A percentile compares a stretch with the other conserved stretches of the same genome.
Conservation (phyloP, 2,797 vertebrate genomes). For the Myotis daubentonii region DNA sequence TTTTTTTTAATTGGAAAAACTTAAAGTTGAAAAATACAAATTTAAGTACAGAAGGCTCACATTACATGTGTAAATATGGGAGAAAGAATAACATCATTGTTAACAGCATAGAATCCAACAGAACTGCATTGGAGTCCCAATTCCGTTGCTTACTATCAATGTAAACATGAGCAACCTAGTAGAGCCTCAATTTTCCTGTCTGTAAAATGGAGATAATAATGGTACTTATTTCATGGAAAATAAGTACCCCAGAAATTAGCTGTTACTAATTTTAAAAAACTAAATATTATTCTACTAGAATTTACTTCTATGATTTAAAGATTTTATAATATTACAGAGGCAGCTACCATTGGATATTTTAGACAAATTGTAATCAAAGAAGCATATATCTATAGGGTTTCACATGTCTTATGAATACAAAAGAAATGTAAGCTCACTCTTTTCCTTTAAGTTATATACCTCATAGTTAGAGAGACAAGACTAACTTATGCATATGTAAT, state of each 20-base stretch:
- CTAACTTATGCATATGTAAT: background rate
- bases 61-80: background rate
- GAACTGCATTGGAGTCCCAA: background rate
- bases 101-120: background rate
- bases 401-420: background rate
- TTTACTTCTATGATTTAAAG: background rate
- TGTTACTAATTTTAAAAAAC: background rate
- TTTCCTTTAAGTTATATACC: slow-evolving; percentile 23
- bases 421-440: background rate
- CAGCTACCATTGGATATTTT: background rate
- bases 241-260: background rate
- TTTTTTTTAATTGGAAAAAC: background rate
- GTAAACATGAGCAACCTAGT: background rate
- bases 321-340: background rate
- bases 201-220: background rate
- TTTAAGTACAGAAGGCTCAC: background rate
- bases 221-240: background rate
- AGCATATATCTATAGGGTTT: background rate
- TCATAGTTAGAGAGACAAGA: background rate
- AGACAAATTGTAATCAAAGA: background rate
- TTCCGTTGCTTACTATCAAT: background rate
- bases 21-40: background rate
- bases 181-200: background rate
- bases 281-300: slow-evolving; percentile 4
- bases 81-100: background rate